Percentiles rank a stretch among this genome's conserved stretches.
Evolutionary conservation across 1,140 invertebrate species (phyloP).

Genomic region (Panagrolaimus sp.): DNA sequence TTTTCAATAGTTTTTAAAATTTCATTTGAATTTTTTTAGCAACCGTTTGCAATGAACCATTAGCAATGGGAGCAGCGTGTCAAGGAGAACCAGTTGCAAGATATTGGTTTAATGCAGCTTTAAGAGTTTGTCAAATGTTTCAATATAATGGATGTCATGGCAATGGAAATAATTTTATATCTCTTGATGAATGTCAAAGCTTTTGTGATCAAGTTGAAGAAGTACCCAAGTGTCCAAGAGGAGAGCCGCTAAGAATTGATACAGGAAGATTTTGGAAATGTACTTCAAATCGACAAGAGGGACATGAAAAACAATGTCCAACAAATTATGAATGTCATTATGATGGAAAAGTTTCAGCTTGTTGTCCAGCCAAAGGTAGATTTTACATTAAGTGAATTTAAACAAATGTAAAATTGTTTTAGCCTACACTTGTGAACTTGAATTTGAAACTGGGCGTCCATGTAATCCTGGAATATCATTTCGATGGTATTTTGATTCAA

Average conservation of each 20-base stretch:
- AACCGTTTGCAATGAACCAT: slow-evolving; percentile 35
- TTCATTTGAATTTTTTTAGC: slow-evolving; percentile 24
- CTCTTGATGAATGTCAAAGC: slow-evolving; percentile 24
- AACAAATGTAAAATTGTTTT: background rate
- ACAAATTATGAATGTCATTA: slow-evolving; percentile 36
- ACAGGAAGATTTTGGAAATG: slow-evolving; percentile 36
- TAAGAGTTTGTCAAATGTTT: slow-evolving; percentile 31
- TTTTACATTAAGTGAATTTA: background rate
- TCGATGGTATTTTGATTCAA: slow-evolving; percentile 34
- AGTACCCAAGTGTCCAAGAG: slow-evolving; percentile 33
- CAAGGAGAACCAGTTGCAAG: slow-evolving; percentile 25
- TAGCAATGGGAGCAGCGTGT: slow-evolving; percentile 26
- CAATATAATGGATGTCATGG: slow-evolving; percentile 41
- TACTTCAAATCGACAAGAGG: slow-evolving; percentile 1
- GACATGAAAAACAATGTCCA: slow-evolving; percentile 21
- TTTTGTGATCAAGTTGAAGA: slow-evolving; percentile 24
- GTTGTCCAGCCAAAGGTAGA: slow-evolving; percentile 30
- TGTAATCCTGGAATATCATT: slow-evolving; percentile 24
- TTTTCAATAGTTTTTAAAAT: background rate
- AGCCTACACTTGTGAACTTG: slow-evolving; percentile 28
- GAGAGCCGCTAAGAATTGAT: slow-evolving; percentile 25
- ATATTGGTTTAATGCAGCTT: slow-evolving; percentile 37
- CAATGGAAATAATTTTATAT: slow-evolving; percentile 39
- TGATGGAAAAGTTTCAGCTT: slow-evolving; percentile 29
- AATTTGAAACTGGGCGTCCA: slow-evolving; percentile 17